Evolutionary conservation across 2,797 vertebrate species (phyloP).

Genomic region (Hypotaenidia philippensis): DNA sequence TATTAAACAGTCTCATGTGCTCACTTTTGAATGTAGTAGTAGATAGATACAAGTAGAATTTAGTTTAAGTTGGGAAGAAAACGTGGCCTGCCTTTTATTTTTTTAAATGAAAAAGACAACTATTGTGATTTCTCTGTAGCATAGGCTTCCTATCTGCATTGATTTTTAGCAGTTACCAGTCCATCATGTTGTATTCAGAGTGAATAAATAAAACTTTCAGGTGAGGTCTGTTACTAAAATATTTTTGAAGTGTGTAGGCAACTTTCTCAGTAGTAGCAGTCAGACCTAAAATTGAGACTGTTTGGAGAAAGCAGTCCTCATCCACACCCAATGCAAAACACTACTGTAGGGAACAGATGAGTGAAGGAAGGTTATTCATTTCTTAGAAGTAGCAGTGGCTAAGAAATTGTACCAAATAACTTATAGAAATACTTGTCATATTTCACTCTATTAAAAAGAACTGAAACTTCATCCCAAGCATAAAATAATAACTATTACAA

Average conservation of each 20-base stretch:
- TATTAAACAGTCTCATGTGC: background rate
- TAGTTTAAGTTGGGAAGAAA: background rate
- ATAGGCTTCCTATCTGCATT: background rate
- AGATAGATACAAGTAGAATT: background rate
- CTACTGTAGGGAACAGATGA: background rate
- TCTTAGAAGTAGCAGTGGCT: background rate
- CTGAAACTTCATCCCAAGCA: background rate
- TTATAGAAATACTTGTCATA: background rate
- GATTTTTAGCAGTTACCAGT: background rate
- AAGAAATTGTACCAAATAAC: background rate
- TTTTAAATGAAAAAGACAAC: background rate
- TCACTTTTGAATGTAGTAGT: background rate
- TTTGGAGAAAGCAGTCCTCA: background rate
- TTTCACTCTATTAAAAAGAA: background rate
- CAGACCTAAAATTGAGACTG: background rate
- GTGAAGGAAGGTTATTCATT: background rate
- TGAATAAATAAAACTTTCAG: background rate
- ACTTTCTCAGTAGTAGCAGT: background rate
- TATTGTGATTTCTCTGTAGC: background rate
- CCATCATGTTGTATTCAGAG: background rate
- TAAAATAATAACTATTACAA: background rate
- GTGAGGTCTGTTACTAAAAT: background rate
- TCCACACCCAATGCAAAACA: background rate
- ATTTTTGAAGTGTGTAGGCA: background rate
- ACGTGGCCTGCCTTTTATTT: background rate